Evolutionary conservation across 2,113 vertebrate genomes (phyloP).

Genomic region (Anthoscopus minutus): DNA sequence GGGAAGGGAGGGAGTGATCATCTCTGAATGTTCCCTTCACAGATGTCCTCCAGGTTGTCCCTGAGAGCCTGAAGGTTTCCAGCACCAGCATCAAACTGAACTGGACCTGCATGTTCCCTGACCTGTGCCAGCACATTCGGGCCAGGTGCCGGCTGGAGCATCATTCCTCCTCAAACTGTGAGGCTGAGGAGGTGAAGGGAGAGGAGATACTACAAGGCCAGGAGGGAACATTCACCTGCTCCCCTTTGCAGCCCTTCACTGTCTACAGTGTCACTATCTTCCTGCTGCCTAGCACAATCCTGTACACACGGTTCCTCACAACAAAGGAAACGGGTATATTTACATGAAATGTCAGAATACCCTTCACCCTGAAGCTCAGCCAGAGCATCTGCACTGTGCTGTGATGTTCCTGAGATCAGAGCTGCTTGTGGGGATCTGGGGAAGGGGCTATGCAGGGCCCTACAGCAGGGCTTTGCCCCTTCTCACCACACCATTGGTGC

Average conservation of each 20-base stretch:
- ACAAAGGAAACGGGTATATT: background rate
- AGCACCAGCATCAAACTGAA: slow-evolving; percentile 27
- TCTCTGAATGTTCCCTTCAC: background rate
- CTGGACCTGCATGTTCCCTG: background rate
- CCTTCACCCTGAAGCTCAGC: background rate
- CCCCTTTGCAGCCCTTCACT: background rate
- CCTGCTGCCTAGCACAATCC: background rate
- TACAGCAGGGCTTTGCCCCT: background rate
- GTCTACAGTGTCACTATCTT: background rate
- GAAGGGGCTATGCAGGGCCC: background rate
- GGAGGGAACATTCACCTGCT: background rate
- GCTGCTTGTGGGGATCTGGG: background rate
- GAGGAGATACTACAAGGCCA: background rate
- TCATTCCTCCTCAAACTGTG: background rate
- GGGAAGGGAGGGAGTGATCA: background rate
- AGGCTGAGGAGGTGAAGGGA: background rate
- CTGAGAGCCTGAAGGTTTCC: background rate
- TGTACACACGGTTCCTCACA: background rate
- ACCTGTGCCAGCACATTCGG: background rate
- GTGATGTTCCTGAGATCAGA: background rate
- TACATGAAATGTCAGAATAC: background rate
- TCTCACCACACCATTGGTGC: background rate
- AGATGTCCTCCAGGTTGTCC: background rate
- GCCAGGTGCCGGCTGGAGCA: background rate
- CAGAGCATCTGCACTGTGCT: background rate